A percentile compares a stretch with the other conserved stretches of the same genome.
Conservation (phyloP, 1,140 invertebrate genomes). For the Bombus superbus region DNA sequence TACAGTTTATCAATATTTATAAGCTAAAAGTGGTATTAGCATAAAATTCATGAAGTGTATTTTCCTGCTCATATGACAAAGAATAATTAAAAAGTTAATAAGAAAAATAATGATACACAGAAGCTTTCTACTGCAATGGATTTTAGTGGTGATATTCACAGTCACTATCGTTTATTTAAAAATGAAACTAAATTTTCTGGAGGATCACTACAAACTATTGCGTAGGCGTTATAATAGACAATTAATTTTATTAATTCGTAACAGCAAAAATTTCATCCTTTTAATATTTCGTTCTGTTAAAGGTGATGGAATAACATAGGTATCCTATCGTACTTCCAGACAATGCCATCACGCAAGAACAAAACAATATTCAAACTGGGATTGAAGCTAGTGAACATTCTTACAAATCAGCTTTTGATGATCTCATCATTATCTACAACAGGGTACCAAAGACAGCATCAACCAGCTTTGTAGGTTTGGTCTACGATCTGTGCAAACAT, state of each 20-base stretch:
- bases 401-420: conserved; percentile 76
- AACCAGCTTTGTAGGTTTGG: conserved; percentile 98
- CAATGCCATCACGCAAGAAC: conserved; percentile 69
- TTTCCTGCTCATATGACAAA: neutral
- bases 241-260: conserved; percentile 39
- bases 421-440: conserved; percentile 95
- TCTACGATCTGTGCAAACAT: conserved; percentile 96
- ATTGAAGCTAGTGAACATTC: conserved; percentile 43
- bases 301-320: conserved; percentile 50
- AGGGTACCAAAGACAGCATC: conserved; percentile 99
- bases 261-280: conserved; percentile 34
- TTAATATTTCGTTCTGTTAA: conserved; percentile 56
- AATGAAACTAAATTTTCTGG: conserved; percentile 70
- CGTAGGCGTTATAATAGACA: conserved; percentile 65
- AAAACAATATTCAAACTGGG: conserved; percentile 67
- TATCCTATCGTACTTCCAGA: conserved; percentile 60
- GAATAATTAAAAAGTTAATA: neutral
- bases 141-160: conserved; percentile 69
- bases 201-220: conserved; percentile 73
- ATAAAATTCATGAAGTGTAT: neutral
- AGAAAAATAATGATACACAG: conserved; percentile 75
- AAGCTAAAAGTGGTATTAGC: neutral
- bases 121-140: conserved; percentile 77
- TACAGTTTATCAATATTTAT: conserved; percentile 16
- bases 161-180: conserved; percentile 75